Evolutionary conservation across 1,140 invertebrate species (phyloP).

Genomic region (Wiebesia pumilae): DNA sequence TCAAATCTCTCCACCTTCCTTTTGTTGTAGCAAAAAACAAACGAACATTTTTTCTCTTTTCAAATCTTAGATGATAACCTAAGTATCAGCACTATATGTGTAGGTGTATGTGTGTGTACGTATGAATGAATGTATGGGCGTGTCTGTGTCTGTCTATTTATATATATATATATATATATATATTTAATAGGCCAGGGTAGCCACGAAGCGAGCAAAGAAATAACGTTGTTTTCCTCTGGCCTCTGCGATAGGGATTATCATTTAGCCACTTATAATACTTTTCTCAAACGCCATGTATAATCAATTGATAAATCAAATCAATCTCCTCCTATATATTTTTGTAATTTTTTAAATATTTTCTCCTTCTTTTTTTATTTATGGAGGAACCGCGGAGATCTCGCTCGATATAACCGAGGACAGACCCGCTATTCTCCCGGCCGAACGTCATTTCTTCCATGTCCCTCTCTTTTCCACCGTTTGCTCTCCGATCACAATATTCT

Average conservation of each 20-base stretch:
- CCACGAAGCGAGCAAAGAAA: constrained; percentile 18
- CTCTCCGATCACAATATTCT: constrained; percentile 49
- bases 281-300: constrained; percentile 19
- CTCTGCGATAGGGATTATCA: constrained; percentile 11
- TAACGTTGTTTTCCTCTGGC: not conserved
- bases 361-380: constrained; percentile 14
- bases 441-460: constrained; percentile 6
- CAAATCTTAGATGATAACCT: constrained; percentile 22
- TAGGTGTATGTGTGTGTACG: not conserved
- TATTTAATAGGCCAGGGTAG: not conserved
- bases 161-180: constrained; percentile 18
- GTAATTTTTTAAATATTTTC: constrained; percentile 29
- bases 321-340: constrained; percentile 7
- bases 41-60: constrained; percentile 12
- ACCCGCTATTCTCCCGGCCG: constrained; percentile 45
- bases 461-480: not conserved
- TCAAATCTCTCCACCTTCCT: not conserved
- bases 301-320: constrained; percentile 21
- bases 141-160: not conserved
- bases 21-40: constrained; percentile 3
- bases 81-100: constrained; percentile 25
- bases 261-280: constrained; percentile 35
- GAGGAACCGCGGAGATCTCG: constrained; percentile 34
- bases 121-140: not conserved
- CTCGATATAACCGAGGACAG: constrained; percentile 41